These are phyloP conservation scores for Myotis brandtii DNA, from an alignment of 2,113 vertebrate species.

Conservation along the genomic window DNA sequence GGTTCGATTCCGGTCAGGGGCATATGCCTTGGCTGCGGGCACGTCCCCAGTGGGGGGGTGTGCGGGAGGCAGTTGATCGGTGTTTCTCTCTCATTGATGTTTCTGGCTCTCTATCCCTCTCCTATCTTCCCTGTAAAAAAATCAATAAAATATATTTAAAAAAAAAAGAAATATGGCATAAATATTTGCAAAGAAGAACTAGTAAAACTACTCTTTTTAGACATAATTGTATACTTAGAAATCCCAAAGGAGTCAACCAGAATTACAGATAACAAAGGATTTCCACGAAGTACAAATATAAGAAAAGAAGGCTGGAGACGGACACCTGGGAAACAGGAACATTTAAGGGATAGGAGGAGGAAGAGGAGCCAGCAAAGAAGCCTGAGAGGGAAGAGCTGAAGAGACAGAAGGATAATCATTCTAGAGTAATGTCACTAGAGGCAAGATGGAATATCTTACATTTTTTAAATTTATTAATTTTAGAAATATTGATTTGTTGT, in stretches of 20 bases:
- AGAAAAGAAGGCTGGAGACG: not conserved
- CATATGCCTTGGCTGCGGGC: too few relatives aligned
- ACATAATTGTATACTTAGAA: not conserved
- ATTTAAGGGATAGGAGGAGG: not conserved
- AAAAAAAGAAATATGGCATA: not conserved
- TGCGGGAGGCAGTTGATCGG: too few relatives aligned
- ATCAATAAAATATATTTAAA: too few relatives aligned
- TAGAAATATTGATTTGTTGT: not conserved
- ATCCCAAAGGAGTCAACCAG: not conserved
- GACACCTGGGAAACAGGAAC: not conserved
- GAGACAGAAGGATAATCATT: not conserved
- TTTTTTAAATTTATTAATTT: not conserved
- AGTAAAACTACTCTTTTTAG: not conserved
- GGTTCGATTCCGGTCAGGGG: too few relatives aligned
- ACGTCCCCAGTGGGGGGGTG: too few relatives aligned
- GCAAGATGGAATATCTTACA: not conserved
- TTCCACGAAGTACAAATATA: constrained; percentile 18
- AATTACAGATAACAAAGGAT: constrained; percentile 1
- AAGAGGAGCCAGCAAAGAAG: not conserved
- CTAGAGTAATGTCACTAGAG: not conserved
- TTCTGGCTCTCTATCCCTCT: too few relatives aligned
- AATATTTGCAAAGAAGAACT: constrained; percentile 16
- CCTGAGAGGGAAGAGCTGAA: not conserved
- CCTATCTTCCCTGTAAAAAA: too few relatives aligned
- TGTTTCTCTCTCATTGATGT: too few relatives aligned